Conservation (phyloP, 2,888 invertebrate genomes). For the Dolichopus griseipennis region DNA sequence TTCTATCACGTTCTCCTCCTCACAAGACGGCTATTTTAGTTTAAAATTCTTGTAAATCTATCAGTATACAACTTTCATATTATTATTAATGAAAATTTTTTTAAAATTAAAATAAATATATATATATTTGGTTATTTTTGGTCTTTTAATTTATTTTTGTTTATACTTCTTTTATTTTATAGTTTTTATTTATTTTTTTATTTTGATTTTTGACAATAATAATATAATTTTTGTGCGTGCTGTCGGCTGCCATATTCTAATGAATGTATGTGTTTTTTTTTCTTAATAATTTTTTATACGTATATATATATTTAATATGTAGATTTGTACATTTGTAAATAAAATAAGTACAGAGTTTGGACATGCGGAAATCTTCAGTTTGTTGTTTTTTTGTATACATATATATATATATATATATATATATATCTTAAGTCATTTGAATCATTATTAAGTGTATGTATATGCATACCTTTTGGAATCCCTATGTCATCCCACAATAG, state of each 20-base stretch:
- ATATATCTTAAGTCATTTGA: not conserved
- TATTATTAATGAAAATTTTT: not conserved
- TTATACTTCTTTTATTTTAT: not conserved
- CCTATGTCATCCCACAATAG: slow-evolving; percentile 6
- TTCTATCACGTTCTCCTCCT: not conserved
- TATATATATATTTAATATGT: not conserved
- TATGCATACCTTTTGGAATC: not conserved
- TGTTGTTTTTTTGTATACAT: no score
- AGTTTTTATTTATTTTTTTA: no score
- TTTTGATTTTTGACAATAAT: no score
- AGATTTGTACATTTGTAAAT: not conserved
- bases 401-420: no score
- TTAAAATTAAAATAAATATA: not conserved
- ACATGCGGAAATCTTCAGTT: not conserved
- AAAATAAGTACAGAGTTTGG: not conserved
- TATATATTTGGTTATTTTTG: not conserved
- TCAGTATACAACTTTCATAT: not conserved
- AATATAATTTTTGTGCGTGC: no score
- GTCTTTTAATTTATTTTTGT: not conserved
- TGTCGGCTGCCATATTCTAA: no score
- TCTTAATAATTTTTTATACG: no score
- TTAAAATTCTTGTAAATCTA: not conserved
- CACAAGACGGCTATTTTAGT: not conserved
- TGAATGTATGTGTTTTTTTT: no score
- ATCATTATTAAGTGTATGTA: not conserved